A percentile compares a stretch with the other conserved stretches of the same genome.
These are phyloP conservation scores for Limnephilus auricula DNA, from an alignment of 2,888 invertebrate species.

Conservation along the genomic window DNA sequence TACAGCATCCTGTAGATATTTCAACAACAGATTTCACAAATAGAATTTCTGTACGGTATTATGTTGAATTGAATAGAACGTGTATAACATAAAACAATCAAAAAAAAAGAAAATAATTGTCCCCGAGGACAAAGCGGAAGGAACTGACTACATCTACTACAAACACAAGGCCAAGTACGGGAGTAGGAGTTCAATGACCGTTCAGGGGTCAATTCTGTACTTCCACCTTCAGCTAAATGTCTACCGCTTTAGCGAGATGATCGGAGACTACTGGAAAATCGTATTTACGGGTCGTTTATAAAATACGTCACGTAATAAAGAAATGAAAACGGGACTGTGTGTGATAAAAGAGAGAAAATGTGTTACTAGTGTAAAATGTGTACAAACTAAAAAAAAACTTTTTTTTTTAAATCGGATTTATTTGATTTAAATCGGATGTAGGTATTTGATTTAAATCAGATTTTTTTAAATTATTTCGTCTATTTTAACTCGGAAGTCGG, in stretches of 20 bases:
- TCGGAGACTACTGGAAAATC: background rate
- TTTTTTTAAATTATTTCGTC: too few relatives aligned
- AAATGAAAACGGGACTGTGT: background rate
- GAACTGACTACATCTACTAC: background rate
- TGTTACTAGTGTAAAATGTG: background rate
- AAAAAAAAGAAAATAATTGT: background rate
- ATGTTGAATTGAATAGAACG: background rate
- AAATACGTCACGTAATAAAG: background rate
- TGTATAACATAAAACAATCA: background rate
- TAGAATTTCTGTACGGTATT: background rate
- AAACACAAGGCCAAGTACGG: background rate
- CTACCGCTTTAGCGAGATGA: background rate
- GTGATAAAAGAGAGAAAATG: background rate
- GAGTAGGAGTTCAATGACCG: background rate
- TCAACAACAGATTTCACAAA: background rate
- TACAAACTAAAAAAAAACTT: background rate
- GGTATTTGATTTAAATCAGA: too few relatives aligned
- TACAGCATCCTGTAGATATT: background rate
- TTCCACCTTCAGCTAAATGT: background rate
- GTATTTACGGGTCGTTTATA: background rate
- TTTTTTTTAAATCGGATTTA: too few relatives aligned
- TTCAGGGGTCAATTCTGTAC: background rate
- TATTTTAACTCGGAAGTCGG: too few relatives aligned
- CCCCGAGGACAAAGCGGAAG: background rate
- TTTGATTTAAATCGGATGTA: too few relatives aligned